These are phyloP conservation scores for Tachycineta bicolor DNA, from an alignment of 2,113 vertebrate species.

Conservation along the genomic window DNA sequence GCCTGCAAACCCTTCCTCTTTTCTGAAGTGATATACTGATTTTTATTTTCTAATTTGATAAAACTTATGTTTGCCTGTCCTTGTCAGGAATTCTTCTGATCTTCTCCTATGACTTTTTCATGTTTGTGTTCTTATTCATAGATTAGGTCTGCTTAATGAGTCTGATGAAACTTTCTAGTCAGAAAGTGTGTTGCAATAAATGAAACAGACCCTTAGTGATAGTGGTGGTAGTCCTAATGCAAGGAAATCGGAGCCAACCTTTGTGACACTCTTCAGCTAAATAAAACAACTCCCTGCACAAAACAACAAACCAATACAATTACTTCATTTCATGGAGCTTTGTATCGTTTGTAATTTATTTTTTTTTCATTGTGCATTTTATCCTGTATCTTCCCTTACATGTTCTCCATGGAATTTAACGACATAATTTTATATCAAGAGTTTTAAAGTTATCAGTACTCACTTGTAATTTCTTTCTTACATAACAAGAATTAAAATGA, in stretches of 20 bases:
- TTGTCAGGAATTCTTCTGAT: not conserved
- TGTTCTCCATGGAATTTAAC: not conserved
- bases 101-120: not conserved
- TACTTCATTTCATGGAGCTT: not conserved
- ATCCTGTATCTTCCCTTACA: not conserved
- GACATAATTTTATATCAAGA: not conserved
- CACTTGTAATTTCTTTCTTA: not conserved
- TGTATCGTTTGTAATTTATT: not conserved
- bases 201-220: not conserved
- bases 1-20: not conserved
- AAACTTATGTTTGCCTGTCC: not conserved
- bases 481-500: not conserved
- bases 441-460: not conserved
- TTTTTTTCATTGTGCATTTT: not conserved
- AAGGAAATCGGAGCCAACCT: not conserved
- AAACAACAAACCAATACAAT: not conserved
- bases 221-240: not conserved
- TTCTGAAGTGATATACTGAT: not conserved
- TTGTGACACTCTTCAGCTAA: not conserved
- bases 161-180: not conserved
- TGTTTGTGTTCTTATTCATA: not conserved
- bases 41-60: not conserved
- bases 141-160: not conserved
- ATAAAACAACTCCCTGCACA: not conserved
- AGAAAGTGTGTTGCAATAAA: not conserved